Evolutionary conservation across 2,888 invertebrate species (phyloP).

Genomic region (Andrena dorsata): DNA sequence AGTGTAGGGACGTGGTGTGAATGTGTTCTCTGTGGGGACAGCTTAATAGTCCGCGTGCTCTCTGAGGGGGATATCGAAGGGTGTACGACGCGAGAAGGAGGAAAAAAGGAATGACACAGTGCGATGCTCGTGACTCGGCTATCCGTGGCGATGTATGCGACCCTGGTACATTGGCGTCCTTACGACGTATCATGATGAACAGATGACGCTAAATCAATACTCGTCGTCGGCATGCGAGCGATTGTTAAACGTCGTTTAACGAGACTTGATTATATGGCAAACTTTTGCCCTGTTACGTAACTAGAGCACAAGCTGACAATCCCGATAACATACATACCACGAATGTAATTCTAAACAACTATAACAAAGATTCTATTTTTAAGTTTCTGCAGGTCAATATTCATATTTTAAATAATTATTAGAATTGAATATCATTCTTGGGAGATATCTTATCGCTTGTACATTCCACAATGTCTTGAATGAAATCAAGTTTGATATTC

Average conservation of each 20-base stretch:
- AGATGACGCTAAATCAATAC: conserved; percentile 84
- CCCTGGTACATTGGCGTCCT: conserved; percentile 83
- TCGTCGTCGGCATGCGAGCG: conserved; percentile 57
- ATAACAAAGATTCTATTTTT: neutral
- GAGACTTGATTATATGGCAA: neutral
- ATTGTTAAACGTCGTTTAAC: conserved; percentile 44
- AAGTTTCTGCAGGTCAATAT: neutral
- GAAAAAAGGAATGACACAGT: conserved; percentile 55
- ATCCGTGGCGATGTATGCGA: conserved; percentile 72
- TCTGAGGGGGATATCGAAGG: conserved; percentile 22
- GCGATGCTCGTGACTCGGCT: conserved; percentile 50
- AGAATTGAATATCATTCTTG: neutral
- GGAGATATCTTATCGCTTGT: neutral
- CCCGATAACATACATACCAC: neutral
- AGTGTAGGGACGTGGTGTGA: neutral
- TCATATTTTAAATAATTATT: neutral
- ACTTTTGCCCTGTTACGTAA: neutral
- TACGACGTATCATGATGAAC: conserved; percentile 84
- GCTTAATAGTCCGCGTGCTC: neutral
- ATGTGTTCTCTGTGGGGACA: conserved; percentile 3
- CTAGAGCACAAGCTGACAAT: neutral
- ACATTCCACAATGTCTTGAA: neutral
- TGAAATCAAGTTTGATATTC: neutral
- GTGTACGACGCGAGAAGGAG: conserved; percentile 4
- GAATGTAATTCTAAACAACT: neutral